phyloP scores from a whole-genome alignment of 2,797 vertebrate species.

The Luscinia megarhynchos region DNA sequence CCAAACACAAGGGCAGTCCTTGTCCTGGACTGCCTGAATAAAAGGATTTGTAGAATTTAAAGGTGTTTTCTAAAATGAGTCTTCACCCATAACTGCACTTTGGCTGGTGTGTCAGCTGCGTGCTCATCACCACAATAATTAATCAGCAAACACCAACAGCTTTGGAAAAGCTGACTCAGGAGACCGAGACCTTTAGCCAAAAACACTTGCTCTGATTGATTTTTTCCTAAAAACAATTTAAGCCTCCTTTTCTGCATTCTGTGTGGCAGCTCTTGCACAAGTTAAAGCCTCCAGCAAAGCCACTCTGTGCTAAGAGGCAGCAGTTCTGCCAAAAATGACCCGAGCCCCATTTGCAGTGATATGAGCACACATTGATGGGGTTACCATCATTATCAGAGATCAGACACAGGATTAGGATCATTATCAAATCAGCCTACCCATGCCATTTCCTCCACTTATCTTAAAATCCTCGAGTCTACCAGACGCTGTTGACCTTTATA shows the following conservation, averaged over 20 bases:
- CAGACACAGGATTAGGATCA: slow-evolving; percentile 44
- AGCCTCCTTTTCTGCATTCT: neutral
- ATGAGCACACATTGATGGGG: neutral
- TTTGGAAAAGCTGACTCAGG: slow-evolving; percentile 1
- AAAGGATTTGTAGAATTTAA: neutral
- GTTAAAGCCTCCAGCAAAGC: neutral
- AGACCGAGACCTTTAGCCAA: neutral
- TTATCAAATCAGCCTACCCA: slow-evolving; percentile 59
- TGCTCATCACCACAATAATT: neutral
- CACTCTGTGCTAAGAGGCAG: neutral
- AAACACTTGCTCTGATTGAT: neutral
- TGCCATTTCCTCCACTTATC: slow-evolving; percentile 59
- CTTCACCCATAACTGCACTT: neutral
- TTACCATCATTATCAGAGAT: slow-evolving; percentile 43
- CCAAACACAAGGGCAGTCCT: neutral
- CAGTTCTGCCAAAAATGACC: neutral
- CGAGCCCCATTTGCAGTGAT: neutral
- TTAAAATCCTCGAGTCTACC: slow-evolving; percentile 39
- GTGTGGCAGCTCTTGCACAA: neutral
- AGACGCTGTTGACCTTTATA: slow-evolving; percentile 62
- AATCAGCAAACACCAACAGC: neutral
- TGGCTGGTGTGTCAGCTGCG: neutral
- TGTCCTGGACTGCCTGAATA: neutral
- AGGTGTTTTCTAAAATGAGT: neutral
- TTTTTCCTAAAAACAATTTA: neutral